Evolutionary conservation across 2,797 vertebrate genomes (phyloP), one percentile per base, ranked within the genome.

Genomic region (Esox lucius): DNA sequence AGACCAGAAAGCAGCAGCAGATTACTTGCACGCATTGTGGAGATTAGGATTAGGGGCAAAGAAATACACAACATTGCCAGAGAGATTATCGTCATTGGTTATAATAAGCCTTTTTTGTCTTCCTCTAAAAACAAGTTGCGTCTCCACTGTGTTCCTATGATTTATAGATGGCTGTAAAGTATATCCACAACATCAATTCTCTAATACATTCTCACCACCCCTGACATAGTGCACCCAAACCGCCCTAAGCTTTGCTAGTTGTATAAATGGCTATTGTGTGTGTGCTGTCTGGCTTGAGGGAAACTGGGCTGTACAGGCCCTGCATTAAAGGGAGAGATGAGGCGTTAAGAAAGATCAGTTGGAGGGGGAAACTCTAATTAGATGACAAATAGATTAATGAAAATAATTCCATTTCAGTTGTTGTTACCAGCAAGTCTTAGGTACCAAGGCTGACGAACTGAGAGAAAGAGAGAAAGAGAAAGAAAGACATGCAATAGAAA

Each of bases 371-470:
- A 33, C 4, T 65, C 3, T 28, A 35, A 4, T 31, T 48, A 46
- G 51, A 48, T 22, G 51, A 48, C 61, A 9, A 49, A 19, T 49
- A 39, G 68, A 11, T 46, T 9, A 24, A 49, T 33, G 33, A 67
- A 31, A 49, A 35, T 74, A 68, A 80, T 69, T 73, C 72, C 66
- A 66, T 48, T 79, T 46, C 71, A 78, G 73, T 77, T 78, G 73
- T 75, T 78, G 75, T 87, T 87, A 87, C 85, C 85, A 84, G 85
- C 74, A 68, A 85, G 74, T 73, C 82, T 87, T 70, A 81, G 78
- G 83, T 81, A 82, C 83, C 85, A 87, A 81, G 85, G 85, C 71
- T 85, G 88, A 84, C 79, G 80, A 83, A 86, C 88, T 88, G 80
- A 84, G 84, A 86, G 78, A 82, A 74, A 82, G 33, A 82, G 22